Percentiles rank a stretch among this genome's conserved stretches.
Conservation (phyloP, 2,113 vertebrate species). For the Calidris pygmaea region DNA sequence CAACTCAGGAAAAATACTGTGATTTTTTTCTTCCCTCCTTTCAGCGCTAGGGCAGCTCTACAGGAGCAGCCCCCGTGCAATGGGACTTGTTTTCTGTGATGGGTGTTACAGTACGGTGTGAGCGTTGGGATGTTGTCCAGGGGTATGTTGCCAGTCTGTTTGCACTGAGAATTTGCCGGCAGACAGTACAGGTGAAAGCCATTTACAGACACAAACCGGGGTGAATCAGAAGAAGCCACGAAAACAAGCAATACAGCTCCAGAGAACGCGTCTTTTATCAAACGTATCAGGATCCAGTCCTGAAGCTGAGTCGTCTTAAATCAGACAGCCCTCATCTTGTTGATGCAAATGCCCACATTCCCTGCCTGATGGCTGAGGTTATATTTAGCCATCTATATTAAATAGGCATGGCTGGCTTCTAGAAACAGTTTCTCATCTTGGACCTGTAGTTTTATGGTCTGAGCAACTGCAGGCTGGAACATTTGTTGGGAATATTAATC, state of each 20-base stretch:
- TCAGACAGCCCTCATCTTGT: conserved; percentile 53
- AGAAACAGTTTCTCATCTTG: conserved; percentile 52
- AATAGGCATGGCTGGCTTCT: conserved; percentile 57
- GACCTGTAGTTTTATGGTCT: conserved; percentile 58
- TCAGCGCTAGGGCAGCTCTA: background rate
- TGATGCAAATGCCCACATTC: conserved; percentile 63
- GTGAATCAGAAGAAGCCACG: background rate
- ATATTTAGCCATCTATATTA: conserved; percentile 62
- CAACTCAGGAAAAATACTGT: background rate
- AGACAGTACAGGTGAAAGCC: conserved; percentile 13
- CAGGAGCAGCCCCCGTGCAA: background rate
- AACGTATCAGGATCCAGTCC: conserved; percentile 8
- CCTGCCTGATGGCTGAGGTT: conserved; percentile 63
- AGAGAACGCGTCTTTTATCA: background rate
- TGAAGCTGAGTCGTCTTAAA: conserved; percentile 37
- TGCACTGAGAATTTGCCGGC: background rate
- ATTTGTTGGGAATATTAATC: conserved; percentile 62
- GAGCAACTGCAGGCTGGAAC: conserved; percentile 55
- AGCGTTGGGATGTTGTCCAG: background rate
- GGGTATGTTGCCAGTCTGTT: background rate
- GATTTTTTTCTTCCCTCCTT: background rate
- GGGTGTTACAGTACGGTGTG: background rate
- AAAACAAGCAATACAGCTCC: background rate
- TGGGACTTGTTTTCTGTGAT: background rate
- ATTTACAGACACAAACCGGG: background rate